phyloP scores from a whole-genome alignment of 2,888 invertebrate species.

The Drosophila mulleri region DNA sequence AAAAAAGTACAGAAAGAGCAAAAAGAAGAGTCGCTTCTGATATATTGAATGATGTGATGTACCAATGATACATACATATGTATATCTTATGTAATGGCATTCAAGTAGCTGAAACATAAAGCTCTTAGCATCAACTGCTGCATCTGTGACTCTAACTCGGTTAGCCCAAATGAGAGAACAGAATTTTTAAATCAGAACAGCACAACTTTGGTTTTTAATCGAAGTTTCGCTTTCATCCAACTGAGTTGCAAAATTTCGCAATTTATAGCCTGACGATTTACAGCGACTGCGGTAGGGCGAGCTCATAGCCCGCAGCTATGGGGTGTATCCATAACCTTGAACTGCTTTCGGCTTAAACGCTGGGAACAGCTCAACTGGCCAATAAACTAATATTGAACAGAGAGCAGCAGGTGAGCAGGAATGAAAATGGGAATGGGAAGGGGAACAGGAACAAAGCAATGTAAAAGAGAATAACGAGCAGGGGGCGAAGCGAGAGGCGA shows the following conservation, averaged over 20 bases:
- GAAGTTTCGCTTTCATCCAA: not conserved
- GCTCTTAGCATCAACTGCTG: no score
- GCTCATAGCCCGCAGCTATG: conserved; percentile 9
- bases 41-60: no score
- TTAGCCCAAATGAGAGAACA: no score
- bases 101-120: no score
- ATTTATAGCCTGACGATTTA: not conserved
- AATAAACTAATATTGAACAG: conserved; percentile 59
- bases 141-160: no score
- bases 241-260: not conserved
- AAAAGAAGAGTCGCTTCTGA: no score
- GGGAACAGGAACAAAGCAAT: not conserved
- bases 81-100: no score
- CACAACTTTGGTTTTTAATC: no score
- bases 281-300: not conserved
- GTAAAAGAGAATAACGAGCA: not conserved
- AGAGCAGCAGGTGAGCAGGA: conserved; percentile 8
- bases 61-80: no score
- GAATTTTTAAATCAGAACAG: no score
- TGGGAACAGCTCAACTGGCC: conserved; percentile 60
- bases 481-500: not conserved
- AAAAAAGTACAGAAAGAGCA: no score
- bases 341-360: conserved; percentile 47
- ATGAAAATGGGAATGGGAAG: not conserved
- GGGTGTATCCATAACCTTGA: conserved; percentile 54